These are phyloP conservation scores for Ctenopoma kingsleyae DNA, from an alignment of 2,797 vertebrate species.

Conservation along the genomic window DNA sequence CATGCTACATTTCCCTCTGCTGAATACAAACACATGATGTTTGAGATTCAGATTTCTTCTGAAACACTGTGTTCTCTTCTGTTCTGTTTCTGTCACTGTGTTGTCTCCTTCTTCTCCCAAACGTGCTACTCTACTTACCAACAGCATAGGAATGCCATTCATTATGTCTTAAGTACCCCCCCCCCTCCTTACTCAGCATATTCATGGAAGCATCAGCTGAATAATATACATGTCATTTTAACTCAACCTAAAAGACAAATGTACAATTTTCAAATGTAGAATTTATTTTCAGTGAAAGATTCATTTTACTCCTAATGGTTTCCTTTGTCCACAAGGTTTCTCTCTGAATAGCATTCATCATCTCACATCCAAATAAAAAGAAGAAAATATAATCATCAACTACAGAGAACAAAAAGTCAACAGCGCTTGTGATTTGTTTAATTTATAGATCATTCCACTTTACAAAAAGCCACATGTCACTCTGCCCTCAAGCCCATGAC, in stretches of 20 bases:
- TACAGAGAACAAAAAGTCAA: neutral
- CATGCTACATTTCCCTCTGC: neutral
- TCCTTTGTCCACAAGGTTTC: neutral
- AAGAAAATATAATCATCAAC: no score
- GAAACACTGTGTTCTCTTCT: neutral
- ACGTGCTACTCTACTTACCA: no score
- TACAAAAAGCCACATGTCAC: no score
- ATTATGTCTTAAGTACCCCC: no score
- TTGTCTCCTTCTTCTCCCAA: rapidly evolving
- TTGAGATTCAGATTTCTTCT: neutral
- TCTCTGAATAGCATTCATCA: neutral
- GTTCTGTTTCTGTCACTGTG: no score
- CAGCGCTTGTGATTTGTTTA: neutral
- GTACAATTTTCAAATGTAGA: no score
- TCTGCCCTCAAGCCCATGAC: neutral
- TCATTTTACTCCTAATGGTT: neutral
- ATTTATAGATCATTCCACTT: neutral
- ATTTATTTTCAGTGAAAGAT: neutral
- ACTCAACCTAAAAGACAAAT: neutral
- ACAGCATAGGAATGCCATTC: no score
- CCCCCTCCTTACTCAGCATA: no score
- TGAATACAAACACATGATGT: neutral
- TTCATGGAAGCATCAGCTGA: neutral
- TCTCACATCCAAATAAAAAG: no score
- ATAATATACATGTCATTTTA: neutral